These are phyloP conservation scores for Pogonophryne albipinna DNA, from an alignment of 2,797 vertebrate species.

Conservation along the genomic window DNA sequence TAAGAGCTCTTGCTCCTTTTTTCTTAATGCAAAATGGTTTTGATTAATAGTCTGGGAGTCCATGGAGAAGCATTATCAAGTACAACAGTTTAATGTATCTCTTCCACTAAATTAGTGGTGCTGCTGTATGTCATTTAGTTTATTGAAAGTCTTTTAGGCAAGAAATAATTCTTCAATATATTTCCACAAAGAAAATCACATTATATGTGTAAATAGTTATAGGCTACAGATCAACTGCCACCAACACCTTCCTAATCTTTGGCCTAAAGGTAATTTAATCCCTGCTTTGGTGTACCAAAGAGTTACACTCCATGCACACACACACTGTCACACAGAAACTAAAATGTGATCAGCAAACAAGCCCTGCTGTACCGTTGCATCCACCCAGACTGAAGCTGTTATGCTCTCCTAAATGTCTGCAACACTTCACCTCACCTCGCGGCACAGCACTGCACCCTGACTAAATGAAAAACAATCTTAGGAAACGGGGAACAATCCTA, in stretches of 20 bases:
- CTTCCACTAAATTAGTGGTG: constrained; percentile 39
- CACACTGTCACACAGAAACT: constrained; percentile 19
- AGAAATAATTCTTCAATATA: constrained; percentile 11
- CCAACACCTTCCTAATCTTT: constrained; percentile 14
- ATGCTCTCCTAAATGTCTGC: constrained; percentile 75
- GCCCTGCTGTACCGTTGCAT: constrained; percentile 60
- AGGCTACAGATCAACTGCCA: constrained; percentile 18
- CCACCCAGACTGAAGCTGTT: constrained; percentile 61
- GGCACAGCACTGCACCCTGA: constrained; percentile 64
- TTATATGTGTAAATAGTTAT: constrained; percentile 11
- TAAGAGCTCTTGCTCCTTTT: constrained; percentile 54
- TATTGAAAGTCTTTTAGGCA: constrained; percentile 1
- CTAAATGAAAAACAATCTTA: constrained; percentile 85
- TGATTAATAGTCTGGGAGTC: constrained; percentile 57
- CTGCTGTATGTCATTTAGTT: constrained; percentile 41
- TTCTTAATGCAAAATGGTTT: constrained; percentile 51
- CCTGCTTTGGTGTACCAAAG: constrained; percentile 15
- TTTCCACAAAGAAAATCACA: constrained; percentile 11
- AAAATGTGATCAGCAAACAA: constrained; percentile 55
- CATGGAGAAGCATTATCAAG: constrained; percentile 54
- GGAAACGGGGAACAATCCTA: constrained; percentile 86
- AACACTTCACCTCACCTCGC: constrained; percentile 76
- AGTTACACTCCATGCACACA: constrained; percentile 20
- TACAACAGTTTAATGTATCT: constrained; percentile 47
- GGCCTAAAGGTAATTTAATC: constrained; percentile 23